Evolutionary conservation across 2,888 invertebrate species (phyloP), one percentile per base, ranked within the genome.

Genomic region (Beris chalybata): DNA sequence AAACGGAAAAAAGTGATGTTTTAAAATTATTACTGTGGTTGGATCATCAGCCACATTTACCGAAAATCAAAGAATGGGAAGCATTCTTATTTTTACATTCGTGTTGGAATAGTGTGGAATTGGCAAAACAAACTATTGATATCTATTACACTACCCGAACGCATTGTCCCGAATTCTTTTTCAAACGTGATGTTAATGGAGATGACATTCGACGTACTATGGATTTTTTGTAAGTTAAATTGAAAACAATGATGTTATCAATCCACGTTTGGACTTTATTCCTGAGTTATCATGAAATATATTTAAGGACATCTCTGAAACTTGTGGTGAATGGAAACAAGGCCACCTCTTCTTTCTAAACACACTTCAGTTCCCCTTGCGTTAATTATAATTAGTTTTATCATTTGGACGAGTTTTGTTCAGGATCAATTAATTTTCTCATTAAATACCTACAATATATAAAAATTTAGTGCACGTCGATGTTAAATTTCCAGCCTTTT

Each of bases 81-180:
- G 80, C 88, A 7, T 85, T 88, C 57, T 77, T 89, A 45, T 87
- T 88, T 67, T 85, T 87, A 71, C 87, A 90, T 76, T 88, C 89
- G 74, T 89, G 90, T 77, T 82, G 85, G 66, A 85, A 85, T 71
- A 87, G 88, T 70, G 81, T 88, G 59, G 90, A 89, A 71, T 83
- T 85, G 15, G 83, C 91, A 0, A 91, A 91, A 76, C 82, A 82
- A 55, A 87, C 89, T 9, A 82, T 91, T 44, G 91, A 91, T 73
- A 84, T 85, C 0, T 86, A 87, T 77, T 87, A 85, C 73, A 90
- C 90, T 0, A 81, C 88, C 5, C 84, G 86, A 72, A 86, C 88
- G 0, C 85, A 87, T 69, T 86, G 88, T 73, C 85, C 85, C 0
- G 86, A 86, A 69, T 83, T 88, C 73, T 90, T 90, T 75, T 81